phyloP scores from a whole-genome alignment of 2,797 vertebrate genomes.

The Threskiornis aethiopicus region DNA sequence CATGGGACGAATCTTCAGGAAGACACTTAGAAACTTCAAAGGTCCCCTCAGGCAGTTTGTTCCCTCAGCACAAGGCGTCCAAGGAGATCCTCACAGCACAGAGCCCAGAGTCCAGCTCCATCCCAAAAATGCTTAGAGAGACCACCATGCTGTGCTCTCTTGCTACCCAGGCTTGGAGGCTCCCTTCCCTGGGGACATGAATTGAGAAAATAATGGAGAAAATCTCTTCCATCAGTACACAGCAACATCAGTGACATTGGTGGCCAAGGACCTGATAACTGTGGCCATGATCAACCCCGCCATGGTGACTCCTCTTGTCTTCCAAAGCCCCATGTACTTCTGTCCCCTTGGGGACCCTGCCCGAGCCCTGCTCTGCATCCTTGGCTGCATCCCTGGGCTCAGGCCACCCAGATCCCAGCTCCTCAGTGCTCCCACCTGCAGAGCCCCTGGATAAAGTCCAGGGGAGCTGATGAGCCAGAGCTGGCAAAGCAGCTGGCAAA shows the following conservation, averaged over 20 bases:
- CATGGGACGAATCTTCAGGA: neutral
- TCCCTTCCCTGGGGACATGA: neutral
- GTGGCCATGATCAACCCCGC: neutral
- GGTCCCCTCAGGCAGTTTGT: neutral
- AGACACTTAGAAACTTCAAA: neutral
- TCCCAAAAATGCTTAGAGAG: neutral
- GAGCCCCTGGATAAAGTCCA: neutral
- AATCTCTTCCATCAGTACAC: neutral
- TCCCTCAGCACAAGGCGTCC: neutral
- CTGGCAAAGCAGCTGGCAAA: neutral
- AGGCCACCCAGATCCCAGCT: neutral
- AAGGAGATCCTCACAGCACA: neutral
- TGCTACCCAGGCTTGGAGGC: neutral
- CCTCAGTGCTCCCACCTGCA: neutral
- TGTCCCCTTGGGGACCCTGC: neutral
- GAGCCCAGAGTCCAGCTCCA: neutral
- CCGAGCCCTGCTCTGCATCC: fast-evolving
- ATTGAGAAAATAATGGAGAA: neutral
- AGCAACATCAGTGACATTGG: neutral
- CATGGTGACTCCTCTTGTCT: neutral
- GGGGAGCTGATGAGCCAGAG: neutral
- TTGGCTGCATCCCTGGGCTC: neutral
- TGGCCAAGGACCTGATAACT: neutral
- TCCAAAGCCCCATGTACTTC: neutral
- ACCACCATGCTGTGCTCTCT: neutral